Conservation (phyloP, 2,888 invertebrate genomes). For the Cryptocephalus primarius region DNA sequence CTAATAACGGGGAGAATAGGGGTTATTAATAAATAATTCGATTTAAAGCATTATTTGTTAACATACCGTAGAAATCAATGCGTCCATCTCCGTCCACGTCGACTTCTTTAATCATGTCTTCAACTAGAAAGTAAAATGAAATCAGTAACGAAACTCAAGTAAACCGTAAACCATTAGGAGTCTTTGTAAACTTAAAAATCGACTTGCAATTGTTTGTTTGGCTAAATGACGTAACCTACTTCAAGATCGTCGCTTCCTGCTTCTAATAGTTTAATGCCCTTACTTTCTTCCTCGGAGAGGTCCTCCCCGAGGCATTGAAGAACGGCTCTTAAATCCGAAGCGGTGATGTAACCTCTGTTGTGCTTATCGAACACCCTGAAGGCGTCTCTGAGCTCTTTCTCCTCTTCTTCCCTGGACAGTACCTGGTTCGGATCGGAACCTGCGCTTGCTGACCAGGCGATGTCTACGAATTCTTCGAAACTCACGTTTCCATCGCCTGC, state of each 20-base stretch:
- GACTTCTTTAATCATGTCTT: slow-evolving; percentile 94
- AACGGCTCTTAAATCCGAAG: slow-evolving; percentile 77
- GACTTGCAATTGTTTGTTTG: too few relatives aligned
- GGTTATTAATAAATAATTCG: not conserved
- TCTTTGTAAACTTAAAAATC: too few relatives aligned
- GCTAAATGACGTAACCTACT: too few relatives aligned
- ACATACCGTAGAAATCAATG: slow-evolving; percentile 81
- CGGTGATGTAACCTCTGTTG: slow-evolving; percentile 84
- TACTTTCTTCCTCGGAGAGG: slow-evolving; percentile 81
- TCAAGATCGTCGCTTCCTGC: too few relatives aligned
- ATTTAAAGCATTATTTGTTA: not conserved
- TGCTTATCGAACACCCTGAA: slow-evolving; percentile 86
- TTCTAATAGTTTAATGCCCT: slow-evolving; percentile 26
- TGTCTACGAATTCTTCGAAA: slow-evolving; percentile 81
- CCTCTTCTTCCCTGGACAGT: slow-evolving; percentile 71
- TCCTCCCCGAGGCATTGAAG: slow-evolving; percentile 83
- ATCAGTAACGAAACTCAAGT: too few relatives aligned
- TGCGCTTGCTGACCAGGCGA: slow-evolving; percentile 40
- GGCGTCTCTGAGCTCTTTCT: slow-evolving; percentile 72
- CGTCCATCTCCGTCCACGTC: slow-evolving; percentile 90
- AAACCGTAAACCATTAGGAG: too few relatives aligned
- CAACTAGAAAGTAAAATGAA: slow-evolving; percentile 51
- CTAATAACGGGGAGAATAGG: slow-evolving; percentile 36
- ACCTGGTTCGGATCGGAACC: slow-evolving; percentile 30
- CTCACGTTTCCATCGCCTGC: slow-evolving; percentile 78